Base-by-base conservation (phyloP, 2,113 vertebrate species). In the human (Homo sapiens) region DNA sequence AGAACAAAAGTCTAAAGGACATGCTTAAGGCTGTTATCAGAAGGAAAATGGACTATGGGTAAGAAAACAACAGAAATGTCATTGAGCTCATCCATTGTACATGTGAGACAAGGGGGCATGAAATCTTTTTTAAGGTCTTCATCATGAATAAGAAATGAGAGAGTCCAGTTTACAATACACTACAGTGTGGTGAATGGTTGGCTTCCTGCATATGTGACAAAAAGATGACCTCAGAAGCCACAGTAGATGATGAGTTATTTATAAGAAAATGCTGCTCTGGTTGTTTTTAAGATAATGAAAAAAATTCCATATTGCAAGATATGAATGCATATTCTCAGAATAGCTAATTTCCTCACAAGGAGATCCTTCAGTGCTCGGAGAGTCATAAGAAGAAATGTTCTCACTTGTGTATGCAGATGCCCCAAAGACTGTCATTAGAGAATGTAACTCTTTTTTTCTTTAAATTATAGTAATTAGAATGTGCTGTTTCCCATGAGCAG, bases 221-320 rank as follows among this genome's bases (percentile, higher is more conserved):
- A 92, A 40, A 76, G 83, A 43, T n/a, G 45, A 70, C 20, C 43
- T 90, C 4, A 43, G 85, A 91, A 23, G 78, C 40, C 40, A 55
- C 6, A 66, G 11, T 27, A 89, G 38, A 72, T 52, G 57, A 80
- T 80, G 43, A 70, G 45, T 79, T 55, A 64, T 43, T 91, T 35
- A 66, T 40, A 90, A 86, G 79, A 89, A 95, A 96, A 93, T 6
- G 38, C 18, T 50, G 32, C 38, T 81, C 17, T 57, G 55, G 57
- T 80, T 84, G 43, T 81, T 94, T 96, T 84, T 27, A 89, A 86
- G 87, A 93, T 10, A 96, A 88, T 91, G 13, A 22, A 68, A 85
- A 86, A 81, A 43, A 40, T 32, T 59, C 66, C 35, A 64, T 73
- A 55, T 48, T 88, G 57, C 23, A 81, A 96, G 82, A 13, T 70